Evolutionary conservation across 2,888 invertebrate genomes (phyloP).

Genomic region (Syritta pipiens): DNA sequence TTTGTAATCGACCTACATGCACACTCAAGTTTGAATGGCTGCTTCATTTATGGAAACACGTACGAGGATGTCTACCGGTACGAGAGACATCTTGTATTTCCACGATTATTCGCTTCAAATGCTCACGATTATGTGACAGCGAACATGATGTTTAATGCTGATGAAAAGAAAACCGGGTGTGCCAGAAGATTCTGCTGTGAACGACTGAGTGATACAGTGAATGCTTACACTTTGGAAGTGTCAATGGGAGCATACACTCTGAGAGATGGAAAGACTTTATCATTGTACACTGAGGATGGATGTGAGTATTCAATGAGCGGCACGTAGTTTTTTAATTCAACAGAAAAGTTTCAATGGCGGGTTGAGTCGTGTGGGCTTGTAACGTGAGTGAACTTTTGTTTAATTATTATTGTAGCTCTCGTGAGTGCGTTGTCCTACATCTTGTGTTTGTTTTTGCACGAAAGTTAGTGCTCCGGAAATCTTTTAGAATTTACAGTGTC

Average conservation of each 20-base stretch:
- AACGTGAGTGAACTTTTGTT: too few relatives aligned
- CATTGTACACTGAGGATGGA: slow-evolving; percentile 95
- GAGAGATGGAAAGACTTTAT: slow-evolving; percentile 84
- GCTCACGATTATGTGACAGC: slow-evolving; percentile 92
- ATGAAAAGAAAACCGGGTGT: slow-evolving; percentile 91
- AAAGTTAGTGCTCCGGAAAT: too few relatives aligned
- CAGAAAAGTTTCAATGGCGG: too few relatives aligned
- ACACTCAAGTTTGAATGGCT: slow-evolving; percentile 93
- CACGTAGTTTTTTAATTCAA: too few relatives aligned
- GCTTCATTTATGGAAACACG: slow-evolving; percentile 96
- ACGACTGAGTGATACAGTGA: slow-evolving; percentile 87
- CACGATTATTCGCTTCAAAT: slow-evolving; percentile 92
- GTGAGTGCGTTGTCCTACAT: too few relatives aligned
- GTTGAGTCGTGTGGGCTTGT: too few relatives aligned
- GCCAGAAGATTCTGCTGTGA: slow-evolving; percentile 91
- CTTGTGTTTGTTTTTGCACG: too few relatives aligned
- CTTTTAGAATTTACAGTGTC: too few relatives aligned
- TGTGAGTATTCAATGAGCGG: too few relatives aligned
- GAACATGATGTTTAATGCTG: slow-evolving; percentile 96
- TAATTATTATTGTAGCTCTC: too few relatives aligned
- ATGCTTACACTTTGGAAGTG: slow-evolving; percentile 94
- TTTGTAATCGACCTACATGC: slow-evolving; percentile 97
- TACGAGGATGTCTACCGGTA: slow-evolving; percentile 94
- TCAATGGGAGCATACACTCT: slow-evolving; percentile 94
- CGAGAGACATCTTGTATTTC: slow-evolving; percentile 96